Percentiles rank a stretch among this genome's conserved stretches.
Conservation (phyloP, 2,113 vertebrate species). For the Rostratula benghalensis region DNA sequence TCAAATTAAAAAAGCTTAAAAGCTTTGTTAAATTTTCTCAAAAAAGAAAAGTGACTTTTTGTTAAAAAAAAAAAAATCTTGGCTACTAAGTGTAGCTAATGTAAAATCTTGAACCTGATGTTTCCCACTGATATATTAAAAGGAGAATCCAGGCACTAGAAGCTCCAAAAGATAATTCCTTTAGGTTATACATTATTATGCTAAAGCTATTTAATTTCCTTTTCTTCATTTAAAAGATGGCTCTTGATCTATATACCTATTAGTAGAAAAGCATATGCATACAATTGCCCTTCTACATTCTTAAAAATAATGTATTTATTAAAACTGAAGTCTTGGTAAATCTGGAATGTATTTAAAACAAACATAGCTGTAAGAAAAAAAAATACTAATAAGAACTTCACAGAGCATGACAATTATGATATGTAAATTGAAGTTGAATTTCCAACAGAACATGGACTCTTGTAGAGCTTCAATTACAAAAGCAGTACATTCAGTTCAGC, state of each 20-base stretch:
- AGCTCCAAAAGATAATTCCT: neutral
- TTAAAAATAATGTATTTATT: conserved; percentile 29
- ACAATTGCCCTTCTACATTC: neutral
- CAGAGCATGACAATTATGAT: conserved; percentile 11
- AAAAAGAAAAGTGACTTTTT: neutral
- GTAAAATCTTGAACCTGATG: neutral
- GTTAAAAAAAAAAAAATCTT: neutral
- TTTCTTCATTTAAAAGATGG: neutral
- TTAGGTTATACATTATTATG: neutral
- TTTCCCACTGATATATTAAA: neutral
- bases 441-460: neutral
- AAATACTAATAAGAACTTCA: neutral
- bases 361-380: neutral
- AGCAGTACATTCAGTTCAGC: neutral
- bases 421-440: conserved; percentile 29
- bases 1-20: neutral
- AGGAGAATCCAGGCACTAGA: neutral
- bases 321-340: neutral
- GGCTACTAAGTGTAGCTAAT: neutral
- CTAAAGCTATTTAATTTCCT: neutral
- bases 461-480: neutral
- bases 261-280: neutral
- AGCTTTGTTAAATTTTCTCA: neutral
- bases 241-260: neutral
- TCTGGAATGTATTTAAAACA: neutral